These are phyloP conservation scores for Drosophila punjabiensis DNA, from an alignment of 1,140 invertebrate species.

Conservation along the genomic window DNA sequence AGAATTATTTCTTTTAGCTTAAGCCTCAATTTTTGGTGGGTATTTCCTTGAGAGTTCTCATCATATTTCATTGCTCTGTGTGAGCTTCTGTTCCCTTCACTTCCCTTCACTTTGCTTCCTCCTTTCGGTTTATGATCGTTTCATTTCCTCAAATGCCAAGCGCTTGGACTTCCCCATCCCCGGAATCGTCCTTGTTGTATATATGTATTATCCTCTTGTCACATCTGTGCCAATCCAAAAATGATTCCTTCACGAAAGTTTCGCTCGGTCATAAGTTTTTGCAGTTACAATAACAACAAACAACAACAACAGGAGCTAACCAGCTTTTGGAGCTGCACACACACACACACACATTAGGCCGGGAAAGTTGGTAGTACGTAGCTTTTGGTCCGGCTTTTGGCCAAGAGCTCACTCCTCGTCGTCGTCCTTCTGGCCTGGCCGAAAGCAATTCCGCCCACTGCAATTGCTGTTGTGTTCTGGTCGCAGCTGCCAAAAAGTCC, in stretches of 20 bases:
- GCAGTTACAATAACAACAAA: constrained; percentile 13
- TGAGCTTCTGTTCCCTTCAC: too few relatives aligned
- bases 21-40: neutral
- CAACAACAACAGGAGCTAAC: constrained; percentile 25
- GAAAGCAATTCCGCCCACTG: constrained; percentile 78
- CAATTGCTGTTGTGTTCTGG: constrained; percentile 51
- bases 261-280: constrained; percentile 60
- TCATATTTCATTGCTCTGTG: constrained; percentile 23
- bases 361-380: constrained; percentile 34
- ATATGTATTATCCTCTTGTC: constrained; percentile 45
- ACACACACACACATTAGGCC: constrained; percentile 65
- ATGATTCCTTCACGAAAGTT: constrained; percentile 57
- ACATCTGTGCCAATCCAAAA: constrained; percentile 62
- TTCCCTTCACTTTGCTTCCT: constrained; percentile 2
- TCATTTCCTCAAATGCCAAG: constrained; percentile 35
- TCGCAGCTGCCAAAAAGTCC: constrained; percentile 72
- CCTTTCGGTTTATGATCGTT: constrained; percentile 40
- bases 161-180: neutral
- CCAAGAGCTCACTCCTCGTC: constrained; percentile 13
- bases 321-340: constrained; percentile 38
- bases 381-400: constrained; percentile 15
- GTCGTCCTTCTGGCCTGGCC: constrained; percentile 41
- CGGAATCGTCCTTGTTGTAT: constrained; percentile 18
- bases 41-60: constrained; percentile 11
- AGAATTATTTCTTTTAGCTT: neutral